Evolutionary conservation across 2,797 vertebrate genomes (phyloP).

Genomic region (Micrastur ruficollis): DNA sequence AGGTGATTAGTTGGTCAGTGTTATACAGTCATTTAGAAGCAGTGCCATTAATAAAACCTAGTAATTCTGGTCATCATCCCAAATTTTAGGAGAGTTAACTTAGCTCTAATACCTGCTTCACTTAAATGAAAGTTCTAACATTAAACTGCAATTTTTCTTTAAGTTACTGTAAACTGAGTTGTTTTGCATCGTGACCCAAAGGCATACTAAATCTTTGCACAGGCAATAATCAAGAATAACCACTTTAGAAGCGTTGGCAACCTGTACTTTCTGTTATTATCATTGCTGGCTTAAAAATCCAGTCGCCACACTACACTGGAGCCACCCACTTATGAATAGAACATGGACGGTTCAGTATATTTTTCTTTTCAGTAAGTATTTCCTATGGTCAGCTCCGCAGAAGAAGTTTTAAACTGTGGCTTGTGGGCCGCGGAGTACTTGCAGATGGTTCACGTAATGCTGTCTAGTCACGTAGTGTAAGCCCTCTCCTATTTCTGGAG

Average conservation of each 20-base stretch:
- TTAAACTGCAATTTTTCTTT: not conserved
- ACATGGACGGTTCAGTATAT: not conserved
- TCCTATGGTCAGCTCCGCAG: not conserved
- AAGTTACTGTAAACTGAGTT: not conserved
- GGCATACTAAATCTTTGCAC: not conserved
- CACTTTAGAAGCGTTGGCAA: not conserved
- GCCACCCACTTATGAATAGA: not conserved
- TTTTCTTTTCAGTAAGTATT: conserved; percentile 25
- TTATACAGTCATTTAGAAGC: not conserved
- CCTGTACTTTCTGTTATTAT: not conserved
- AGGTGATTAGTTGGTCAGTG: not conserved
- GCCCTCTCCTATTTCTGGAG: conserved; percentile 15
- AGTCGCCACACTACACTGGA: not conserved
- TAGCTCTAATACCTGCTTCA: not conserved
- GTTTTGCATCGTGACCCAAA: not conserved
- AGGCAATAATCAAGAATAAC: not conserved
- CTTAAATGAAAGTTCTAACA: not conserved
- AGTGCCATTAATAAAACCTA: not conserved
- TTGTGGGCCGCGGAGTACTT: not conserved
- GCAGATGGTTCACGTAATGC: not conserved
- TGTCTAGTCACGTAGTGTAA: not conserved
- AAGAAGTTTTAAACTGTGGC: not conserved
- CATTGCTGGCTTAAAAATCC: not conserved
- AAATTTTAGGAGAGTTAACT: not conserved
- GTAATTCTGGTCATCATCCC: not conserved